Conservation (phyloP, 2,797 vertebrate species). For the Carduelis carduelis region DNA sequence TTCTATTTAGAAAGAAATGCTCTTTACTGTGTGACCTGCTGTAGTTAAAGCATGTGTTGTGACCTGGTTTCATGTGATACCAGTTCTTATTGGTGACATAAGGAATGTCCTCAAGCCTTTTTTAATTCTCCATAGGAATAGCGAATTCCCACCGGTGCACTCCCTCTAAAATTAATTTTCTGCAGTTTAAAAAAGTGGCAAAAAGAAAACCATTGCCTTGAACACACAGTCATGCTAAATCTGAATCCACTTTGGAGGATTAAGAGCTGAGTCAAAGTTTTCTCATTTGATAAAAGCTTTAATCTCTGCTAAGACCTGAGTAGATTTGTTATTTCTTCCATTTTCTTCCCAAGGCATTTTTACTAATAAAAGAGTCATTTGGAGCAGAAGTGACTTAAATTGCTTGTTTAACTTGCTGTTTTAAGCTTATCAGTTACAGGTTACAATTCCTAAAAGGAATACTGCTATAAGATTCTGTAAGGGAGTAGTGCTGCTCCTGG, state of each 20-base stretch:
- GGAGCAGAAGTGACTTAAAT: neutral
- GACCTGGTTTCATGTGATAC: neutral
- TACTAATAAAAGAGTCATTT: neutral
- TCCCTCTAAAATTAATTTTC: neutral
- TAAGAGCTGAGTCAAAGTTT: neutral
- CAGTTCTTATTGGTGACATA: neutral
- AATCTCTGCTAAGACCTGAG: neutral
- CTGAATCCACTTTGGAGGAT: neutral
- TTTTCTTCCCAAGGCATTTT: neutral
- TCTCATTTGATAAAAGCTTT: neutral
- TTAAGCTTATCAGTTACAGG: neutral
- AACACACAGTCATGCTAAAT: neutral
- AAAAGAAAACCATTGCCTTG: neutral
- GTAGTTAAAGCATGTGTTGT: neutral
- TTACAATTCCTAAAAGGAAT: neutral
- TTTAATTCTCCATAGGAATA: neutral
- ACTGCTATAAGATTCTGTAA: rapidly evolving
- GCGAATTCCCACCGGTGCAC: neutral
- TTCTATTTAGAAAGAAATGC: neutral
- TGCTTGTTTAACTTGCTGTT: neutral
- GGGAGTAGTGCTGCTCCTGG: neutral
- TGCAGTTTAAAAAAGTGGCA: neutral
- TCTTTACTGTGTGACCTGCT: neutral
- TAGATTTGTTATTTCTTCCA: neutral
- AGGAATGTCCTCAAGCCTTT: neutral